These are phyloP conservation scores for Sinelater perroti DNA, from an alignment of 2,888 invertebrate genomes.

Conservation along the genomic window DNA sequence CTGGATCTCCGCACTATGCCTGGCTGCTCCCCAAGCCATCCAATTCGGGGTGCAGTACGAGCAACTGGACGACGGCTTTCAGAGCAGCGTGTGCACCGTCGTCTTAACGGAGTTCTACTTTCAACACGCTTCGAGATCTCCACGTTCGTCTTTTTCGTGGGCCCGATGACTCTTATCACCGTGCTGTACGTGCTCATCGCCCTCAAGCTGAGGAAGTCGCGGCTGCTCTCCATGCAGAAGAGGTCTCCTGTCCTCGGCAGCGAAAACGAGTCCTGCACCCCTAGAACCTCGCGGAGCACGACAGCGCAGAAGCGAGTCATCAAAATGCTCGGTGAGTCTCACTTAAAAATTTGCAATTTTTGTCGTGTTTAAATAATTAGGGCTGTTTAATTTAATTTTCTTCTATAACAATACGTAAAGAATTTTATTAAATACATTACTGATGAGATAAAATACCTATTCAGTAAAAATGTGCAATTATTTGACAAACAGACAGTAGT, in stretches of 20 bases:
- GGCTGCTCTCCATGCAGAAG: slow-evolving; percentile 44
- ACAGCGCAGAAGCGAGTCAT: slow-evolving; percentile 68
- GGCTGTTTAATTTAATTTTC: too few species aligned
- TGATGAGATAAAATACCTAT: too few species aligned
- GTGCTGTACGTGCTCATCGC: slow-evolving; percentile 83
- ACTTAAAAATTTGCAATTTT: neutral
- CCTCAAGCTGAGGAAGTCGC: slow-evolving; percentile 72
- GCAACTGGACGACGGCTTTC: slow-evolving; percentile 54
- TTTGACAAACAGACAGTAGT: too few species aligned
- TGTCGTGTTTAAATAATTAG: too few species aligned
- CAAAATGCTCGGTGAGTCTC: slow-evolving; percentile 79
- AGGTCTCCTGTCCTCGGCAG: slow-evolving; percentile 13
- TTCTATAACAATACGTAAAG: too few species aligned
- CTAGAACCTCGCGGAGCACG: slow-evolving; percentile 46
- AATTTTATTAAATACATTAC: too few species aligned
- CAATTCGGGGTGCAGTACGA: slow-evolving; percentile 61
- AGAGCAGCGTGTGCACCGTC: slow-evolving; percentile 60
- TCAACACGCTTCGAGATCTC: slow-evolving; percentile 82
- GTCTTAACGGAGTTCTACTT: slow-evolving; percentile 63
- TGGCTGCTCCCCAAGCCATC: slow-evolving; percentile 77
- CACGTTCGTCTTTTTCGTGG: slow-evolving; percentile 82
- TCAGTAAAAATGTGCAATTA: too few species aligned
- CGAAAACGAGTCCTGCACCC: slow-evolving; percentile 20
- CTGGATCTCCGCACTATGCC: slow-evolving; percentile 79
- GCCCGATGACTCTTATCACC: slow-evolving; percentile 87